phyloP scores from a whole-genome alignment of 2,797 vertebrate species.

The Lepus oiostolus region DNA sequence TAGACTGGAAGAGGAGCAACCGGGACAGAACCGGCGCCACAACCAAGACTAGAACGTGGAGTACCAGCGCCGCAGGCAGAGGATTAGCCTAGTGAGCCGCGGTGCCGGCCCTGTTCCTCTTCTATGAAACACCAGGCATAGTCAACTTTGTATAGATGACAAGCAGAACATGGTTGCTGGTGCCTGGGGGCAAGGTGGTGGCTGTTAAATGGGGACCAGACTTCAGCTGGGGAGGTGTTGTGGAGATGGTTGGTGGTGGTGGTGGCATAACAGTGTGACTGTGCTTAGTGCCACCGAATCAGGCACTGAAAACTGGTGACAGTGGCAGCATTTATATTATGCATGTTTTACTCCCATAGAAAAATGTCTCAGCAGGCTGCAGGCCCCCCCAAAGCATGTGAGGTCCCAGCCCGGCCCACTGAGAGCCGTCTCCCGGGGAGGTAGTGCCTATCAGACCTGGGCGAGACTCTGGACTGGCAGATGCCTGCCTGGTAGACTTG shows the following conservation, averaged over 20 bases:
- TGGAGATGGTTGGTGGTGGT: neutral
- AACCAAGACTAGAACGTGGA: no score
- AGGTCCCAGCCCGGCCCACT: neutral
- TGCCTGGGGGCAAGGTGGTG: neutral
- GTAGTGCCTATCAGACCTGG: neutral
- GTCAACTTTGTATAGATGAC: neutral
- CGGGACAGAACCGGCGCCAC: no score
- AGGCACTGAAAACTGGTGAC: neutral
- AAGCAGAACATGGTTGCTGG: neutral
- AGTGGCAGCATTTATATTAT: neutral
- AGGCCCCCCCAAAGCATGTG: neutral
- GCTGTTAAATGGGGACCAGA: neutral
- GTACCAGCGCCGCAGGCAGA: no score
- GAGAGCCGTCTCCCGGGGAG: neutral
- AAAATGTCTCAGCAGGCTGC: neutral
- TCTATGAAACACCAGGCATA: neutral
- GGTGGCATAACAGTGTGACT: neutral
- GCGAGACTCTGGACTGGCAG: neutral
- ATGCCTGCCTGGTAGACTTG: conserved; percentile 55
- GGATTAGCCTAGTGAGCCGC: no score
- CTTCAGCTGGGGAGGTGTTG: neutral
- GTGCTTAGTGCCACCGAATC: neutral
- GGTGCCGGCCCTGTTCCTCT: no score
- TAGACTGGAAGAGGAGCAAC: no score
- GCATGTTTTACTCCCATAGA: neutral